Base-by-base conservation (phyloP, 1,140 invertebrate species). In the Tribolium castaneum region DNA sequence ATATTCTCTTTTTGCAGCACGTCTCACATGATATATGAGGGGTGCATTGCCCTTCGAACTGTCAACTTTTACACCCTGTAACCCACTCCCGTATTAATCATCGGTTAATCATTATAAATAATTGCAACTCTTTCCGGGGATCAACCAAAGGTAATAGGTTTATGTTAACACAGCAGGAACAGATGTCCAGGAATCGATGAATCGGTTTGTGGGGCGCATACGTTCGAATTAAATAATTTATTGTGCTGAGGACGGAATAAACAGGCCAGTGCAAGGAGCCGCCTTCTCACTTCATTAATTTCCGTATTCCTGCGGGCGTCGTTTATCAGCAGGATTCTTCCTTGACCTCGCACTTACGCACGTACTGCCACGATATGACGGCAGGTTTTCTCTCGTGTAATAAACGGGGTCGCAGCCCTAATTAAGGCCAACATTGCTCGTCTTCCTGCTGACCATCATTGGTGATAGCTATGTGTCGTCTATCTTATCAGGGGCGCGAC, bases 141-240 rank as follows among this genome's bases (percentile, higher is more conserved):
- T n/a, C 14, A 22, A 25, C 14, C 19, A 25, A n/a, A 59, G 54
- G 22, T 59, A 59, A 59, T 59, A 59, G 59, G 59, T 66, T 66
- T 66, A 14, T n/a, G 59, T 13, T 13, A 30, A 34, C 59, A 66
- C 59, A 13, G 30, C 30, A 66, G 22, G 25, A 66, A 66, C 59
- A 66, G 22, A 66, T 66, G 59, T 66, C 59, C 59, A 34, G 59
- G 16, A 66, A 66, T 66, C 59, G 59, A 66, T 66, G 59, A 66
- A 22, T 35, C 59, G 30, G 59, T 14, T 35, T 66, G 59, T 66
- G 3, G 30, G 59, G 59, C 45, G 59, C 22, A 66, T 25, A 30
- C 59, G 59, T 66, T 30, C 30, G 59, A 66, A 66, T 66, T 66
- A 66, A 66, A 66, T 66, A 66, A 66, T 39, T 66, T 66, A 66